Evolutionary conservation across 2,888 invertebrate genomes (phyloP).

Genomic region (Perizoma affinitatum): DNA sequence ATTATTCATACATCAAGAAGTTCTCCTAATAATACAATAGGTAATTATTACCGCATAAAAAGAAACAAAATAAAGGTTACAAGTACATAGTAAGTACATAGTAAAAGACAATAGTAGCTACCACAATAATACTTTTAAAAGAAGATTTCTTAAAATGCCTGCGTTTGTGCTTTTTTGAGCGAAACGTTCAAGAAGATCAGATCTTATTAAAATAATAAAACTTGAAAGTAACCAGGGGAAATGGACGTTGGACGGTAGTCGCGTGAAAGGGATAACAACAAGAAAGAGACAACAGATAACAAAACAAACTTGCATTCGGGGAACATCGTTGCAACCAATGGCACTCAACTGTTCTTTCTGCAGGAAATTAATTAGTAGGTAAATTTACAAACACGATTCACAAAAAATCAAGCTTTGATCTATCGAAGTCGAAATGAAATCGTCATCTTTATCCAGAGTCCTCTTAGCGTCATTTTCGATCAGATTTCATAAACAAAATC

Average conservation of each 20-base stretch:
- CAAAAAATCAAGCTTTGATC: not conserved
- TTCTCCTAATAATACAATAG: constrained; percentile 72
- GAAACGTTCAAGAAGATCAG: constrained; percentile 50
- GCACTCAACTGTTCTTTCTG: constrained; percentile 4
- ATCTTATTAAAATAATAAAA: constrained; percentile 52
- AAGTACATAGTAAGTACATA: constrained; percentile 41
- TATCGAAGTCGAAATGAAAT: constrained; percentile 1
- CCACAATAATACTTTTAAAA: constrained; percentile 58
- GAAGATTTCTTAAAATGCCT: constrained; percentile 46
- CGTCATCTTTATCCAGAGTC: not conserved
- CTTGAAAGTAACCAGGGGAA: constrained; percentile 45
- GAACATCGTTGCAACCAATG: constrained; percentile 6
- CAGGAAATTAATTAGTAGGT: not conserved
- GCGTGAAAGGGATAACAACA: constrained; percentile 49
- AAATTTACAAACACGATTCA: not conserved
- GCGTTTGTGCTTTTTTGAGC: constrained; percentile 56
- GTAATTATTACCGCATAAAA: constrained; percentile 71
- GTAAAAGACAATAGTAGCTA: constrained; percentile 63
- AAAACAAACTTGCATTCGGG: constrained; percentile 25
- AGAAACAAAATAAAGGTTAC: constrained; percentile 43
- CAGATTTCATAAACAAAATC: not conserved
- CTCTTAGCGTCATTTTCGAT: not conserved
- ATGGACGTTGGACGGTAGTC: constrained; percentile 73
- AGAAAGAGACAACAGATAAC: constrained; percentile 38
- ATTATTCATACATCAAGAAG: constrained; percentile 81